Conservation (phyloP, 2,797 vertebrate species). For the Austrolebias charrua region DNA sequence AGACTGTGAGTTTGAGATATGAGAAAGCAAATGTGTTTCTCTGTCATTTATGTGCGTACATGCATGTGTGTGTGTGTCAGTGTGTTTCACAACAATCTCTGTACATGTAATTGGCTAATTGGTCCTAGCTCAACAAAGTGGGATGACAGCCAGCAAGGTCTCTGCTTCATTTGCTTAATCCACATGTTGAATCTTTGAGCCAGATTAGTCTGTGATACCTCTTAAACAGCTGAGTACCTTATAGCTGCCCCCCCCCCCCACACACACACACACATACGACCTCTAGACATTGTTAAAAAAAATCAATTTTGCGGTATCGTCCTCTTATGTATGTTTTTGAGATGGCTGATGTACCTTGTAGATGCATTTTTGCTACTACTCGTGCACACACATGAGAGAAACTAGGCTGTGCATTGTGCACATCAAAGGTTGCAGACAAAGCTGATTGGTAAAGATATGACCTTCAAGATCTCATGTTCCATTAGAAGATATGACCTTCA, state of each 20-base stretch:
- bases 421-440: too few relatives aligned
- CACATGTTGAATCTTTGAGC: constrained; percentile 37
- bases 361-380: background rate
- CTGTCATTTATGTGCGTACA: constrained; percentile 13
- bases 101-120: constrained; percentile 61
- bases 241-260: background rate
- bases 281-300: background rate
- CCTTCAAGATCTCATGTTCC: background rate
- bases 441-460: background rate
- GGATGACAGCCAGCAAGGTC: constrained; percentile 49
- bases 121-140: constrained; percentile 56
- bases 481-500: too few relatives aligned
- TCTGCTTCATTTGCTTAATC: constrained; percentile 63
- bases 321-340: background rate
- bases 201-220: constrained; percentile 36
- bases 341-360: background rate
- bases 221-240: constrained; percentile 55
- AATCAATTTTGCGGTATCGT: background rate
- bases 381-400: background rate
- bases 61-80: constrained; percentile 7
- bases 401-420: too few relatives aligned
- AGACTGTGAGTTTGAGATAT: constrained; percentile 35
- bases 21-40: constrained; percentile 55
- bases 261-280: too few relatives aligned
- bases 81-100: constrained; percentile 39